Base-by-base conservation (phyloP, 2,113 vertebrate genomes). In the Saguinus imperator region DNA sequence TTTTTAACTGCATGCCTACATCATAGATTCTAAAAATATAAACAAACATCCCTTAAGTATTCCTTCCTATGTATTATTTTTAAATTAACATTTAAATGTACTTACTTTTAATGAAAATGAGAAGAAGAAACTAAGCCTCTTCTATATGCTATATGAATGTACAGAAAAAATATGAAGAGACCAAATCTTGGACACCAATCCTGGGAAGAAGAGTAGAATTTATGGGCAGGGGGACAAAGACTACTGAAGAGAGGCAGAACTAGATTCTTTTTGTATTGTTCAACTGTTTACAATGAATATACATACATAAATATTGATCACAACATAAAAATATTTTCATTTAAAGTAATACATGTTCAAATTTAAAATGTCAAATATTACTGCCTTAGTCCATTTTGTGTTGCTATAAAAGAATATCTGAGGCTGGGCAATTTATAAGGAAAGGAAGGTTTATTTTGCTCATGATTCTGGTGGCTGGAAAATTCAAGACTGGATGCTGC, bases 1-100 rank as follows among this genome's bases (percentile, higher is more conserved):
- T 98, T 97, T 98, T 98, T 70, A 99, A 97, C 92, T 99, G 98
- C 83, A 97, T 75, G 9, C 64, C 98, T 66, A 98, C 81, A 55
- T 66, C 95, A 95, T 91, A 98, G 95, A 98, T 97, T 90, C 99
- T 99, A 45, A 0, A 95, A 86, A 93, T 0, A 6, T 2, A 96
- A 98, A 97, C 0, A 97, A 98, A 97, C 3, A 89, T 66, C 8
- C 4, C 8, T 50, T 94, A 82, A 94, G 80, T 52, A 88, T 73
- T 73, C 45, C 27, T 21, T 92, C 35, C 77, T 81, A 21, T 35
- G 18, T 32, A 87, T 4, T 43, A 68, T 80, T 94, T 84, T 93
- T 75, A 91, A 96, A 57, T 79, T 75, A 72, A 70, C 87, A 72
- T 91, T 43, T 55, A 76, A 91, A 70, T 90, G 81, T 14, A 84